Percentiles rank a stretch among this genome's conserved stretches.
Evolutionary conservation across 2,113 vertebrate species (phyloP).

Genomic region (Podarcis raffonei): DNA sequence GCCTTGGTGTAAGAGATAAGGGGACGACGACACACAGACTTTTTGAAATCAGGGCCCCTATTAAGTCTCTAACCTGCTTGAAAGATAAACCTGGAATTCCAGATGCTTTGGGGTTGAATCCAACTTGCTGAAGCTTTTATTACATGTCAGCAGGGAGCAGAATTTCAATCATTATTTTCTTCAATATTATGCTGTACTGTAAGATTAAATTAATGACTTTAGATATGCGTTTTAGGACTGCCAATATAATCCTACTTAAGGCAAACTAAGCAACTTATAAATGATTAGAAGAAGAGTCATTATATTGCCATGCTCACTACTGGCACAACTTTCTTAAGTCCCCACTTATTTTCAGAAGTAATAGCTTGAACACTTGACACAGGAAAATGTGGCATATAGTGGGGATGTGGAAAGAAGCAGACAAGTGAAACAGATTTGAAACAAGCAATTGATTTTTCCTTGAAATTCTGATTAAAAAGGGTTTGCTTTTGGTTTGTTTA

Average conservation of each 20-base stretch:
- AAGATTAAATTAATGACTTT: constrained; percentile 75
- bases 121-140: constrained; percentile 51
- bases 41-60: not conserved
- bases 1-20: not conserved
- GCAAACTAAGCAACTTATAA: constrained; percentile 69
- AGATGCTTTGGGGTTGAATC: constrained; percentile 44
- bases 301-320: constrained; percentile 60
- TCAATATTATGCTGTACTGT: constrained; percentile 67
- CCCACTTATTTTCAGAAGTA: constrained; percentile 16
- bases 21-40: not conserved
- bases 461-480: constrained; percentile 52
- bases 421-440: constrained; percentile 44
- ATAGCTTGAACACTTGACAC: not conserved
- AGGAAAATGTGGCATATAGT: not conserved
- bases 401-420: not conserved
- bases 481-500: constrained; percentile 60
- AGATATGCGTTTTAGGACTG: constrained; percentile 71
- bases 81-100: constrained; percentile 19
- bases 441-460: constrained; percentile 66
- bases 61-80: constrained; percentile 24
- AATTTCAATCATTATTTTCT: constrained; percentile 68
- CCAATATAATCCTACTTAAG: constrained; percentile 73
- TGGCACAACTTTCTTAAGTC: constrained; percentile 34
- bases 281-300: constrained; percentile 66
- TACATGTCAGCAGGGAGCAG: constrained; percentile 70